Percentiles rank a stretch among this genome's conserved stretches.
phyloP scores from a whole-genome alignment of 2,888 invertebrate genomes.

The Acleris holmiana region DNA sequence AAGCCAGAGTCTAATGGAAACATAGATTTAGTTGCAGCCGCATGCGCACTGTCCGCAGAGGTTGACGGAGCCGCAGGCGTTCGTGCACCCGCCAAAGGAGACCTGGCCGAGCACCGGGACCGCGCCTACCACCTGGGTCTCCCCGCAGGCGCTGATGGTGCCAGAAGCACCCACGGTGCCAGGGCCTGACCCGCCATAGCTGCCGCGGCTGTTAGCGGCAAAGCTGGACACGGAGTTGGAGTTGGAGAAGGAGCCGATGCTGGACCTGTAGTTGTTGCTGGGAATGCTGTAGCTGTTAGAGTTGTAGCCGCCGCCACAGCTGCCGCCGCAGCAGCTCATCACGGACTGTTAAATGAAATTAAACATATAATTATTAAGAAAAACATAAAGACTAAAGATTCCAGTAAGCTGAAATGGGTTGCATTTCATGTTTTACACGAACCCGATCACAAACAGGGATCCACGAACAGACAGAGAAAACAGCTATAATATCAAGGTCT shows the following conservation, averaged over 20 bases:
- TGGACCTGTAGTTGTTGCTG: neutral
- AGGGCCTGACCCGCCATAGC: slow-evolving; percentile 27
- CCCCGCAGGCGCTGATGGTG: slow-evolving; percentile 10
- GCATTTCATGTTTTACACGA: too few species aligned
- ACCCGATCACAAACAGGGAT: too few species aligned
- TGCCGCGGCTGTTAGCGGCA: neutral
- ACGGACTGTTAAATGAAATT: neutral
- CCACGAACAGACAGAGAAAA: too few species aligned
- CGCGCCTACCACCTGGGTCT: slow-evolving; percentile 23
- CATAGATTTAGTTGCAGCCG: neutral
- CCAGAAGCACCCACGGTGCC: slow-evolving; percentile 19
- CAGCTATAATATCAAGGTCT: too few species aligned
- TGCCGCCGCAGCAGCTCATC: slow-evolving; percentile 17
- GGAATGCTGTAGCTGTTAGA: too few species aligned
- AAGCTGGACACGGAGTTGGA: too few species aligned
- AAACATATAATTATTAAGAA: neutral
- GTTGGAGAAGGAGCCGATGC: neutral
- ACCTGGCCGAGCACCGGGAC: slow-evolving; percentile 28
- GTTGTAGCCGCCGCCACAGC: neutral
- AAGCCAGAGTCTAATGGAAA: too few species aligned
- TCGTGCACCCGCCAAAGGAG: slow-evolving; percentile 14
- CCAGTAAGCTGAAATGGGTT: too few species aligned
- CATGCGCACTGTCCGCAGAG: slow-evolving; percentile 37
- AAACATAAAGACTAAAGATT: neutral
- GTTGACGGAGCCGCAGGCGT: slow-evolving; percentile 22